A percentile compares a stretch with the other conserved stretches of the same genome.
Conservation (phyloP, 2,113 vertebrate species). For the Pitta sordida region DNA sequence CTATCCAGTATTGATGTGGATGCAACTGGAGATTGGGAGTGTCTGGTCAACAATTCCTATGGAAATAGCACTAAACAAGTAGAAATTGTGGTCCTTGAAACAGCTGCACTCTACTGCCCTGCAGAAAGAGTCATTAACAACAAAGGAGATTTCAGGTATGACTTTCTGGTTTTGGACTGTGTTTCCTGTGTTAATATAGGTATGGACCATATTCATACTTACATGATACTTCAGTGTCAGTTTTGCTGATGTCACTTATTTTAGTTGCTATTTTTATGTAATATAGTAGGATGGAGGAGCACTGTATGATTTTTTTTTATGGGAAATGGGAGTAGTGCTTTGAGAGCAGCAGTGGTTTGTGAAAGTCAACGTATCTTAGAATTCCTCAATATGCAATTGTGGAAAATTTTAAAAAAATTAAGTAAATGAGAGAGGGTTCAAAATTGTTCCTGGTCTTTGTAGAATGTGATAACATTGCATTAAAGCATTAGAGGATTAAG, state of each 20-base stretch:
- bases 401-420: neutral
- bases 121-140: slow-evolving; percentile 86
- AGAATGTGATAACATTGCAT: neutral
- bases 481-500: neutral
- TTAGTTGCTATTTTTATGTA: neutral
- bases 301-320: neutral
- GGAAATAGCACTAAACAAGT: slow-evolving; percentile 83
- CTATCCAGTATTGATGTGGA: slow-evolving; percentile 83
- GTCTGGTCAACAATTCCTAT: slow-evolving; percentile 85
- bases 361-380: neutral
- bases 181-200: neutral
- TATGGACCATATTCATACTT: neutral
- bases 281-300: neutral
- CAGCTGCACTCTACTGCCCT: slow-evolving; percentile 82
- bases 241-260: neutral
- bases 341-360: neutral
- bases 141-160: slow-evolving; percentile 91
- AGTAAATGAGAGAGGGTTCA: neutral
- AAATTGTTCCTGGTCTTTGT: neutral
- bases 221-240: neutral
- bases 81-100: slow-evolving; percentile 89
- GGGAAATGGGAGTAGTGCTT: neutral
- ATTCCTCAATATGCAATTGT: neutral
- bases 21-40: slow-evolving; percentile 85
- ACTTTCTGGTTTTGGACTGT: neutral